Base-by-base conservation (phyloP, 2,888 invertebrate species). In the Tortricodes alternella region DNA sequence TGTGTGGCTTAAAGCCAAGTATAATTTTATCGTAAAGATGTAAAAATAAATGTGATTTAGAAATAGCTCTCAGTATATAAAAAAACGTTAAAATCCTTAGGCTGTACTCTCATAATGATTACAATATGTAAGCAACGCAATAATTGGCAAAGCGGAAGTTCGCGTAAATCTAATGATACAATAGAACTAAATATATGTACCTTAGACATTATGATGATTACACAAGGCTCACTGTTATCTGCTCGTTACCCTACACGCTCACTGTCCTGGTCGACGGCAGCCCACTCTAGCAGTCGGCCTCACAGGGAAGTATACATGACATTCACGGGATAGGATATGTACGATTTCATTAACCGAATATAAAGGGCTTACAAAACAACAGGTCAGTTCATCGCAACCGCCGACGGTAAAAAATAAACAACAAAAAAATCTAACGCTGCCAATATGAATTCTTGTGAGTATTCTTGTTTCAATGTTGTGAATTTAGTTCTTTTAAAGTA, bases 61-160 rank as follows among this genome's bases (percentile, higher is more conserved):
- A 83, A 89, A 89, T 90, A 90, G 90, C 90, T 89, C 90, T 88
- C 89, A 89, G 89, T 78, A 80, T 85, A 82, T 83, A 84, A 85
- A 87, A 85, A 89, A 85, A 74, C n/a, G 88, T 90, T 90, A 89
- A 89, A 89, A 89, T 90, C 89, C 89, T 89, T 89, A 89, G 89
- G 89, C 89, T 89, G 89, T 89, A 89, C 89, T 89, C 85, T 86
- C 78, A 76, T 86, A 88, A 56, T 84, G 88, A 83, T 88, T 88
- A 88, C 83, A 87, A 89, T 38, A 49, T 83, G 85, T 88, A 89
- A 89, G 88, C 89, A 88, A 90, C 89, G 85, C 74, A 83, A 89
- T 88, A 89, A 85, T 89, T 85, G 89, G 87, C 90, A 83, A 90
- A 90, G 89, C 89, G 83, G 89, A 87, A 88, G 85, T 84, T 83